Evolutionary conservation across 2,797 vertebrate genomes (phyloP).

Genomic region (Carduelis carduelis): DNA sequence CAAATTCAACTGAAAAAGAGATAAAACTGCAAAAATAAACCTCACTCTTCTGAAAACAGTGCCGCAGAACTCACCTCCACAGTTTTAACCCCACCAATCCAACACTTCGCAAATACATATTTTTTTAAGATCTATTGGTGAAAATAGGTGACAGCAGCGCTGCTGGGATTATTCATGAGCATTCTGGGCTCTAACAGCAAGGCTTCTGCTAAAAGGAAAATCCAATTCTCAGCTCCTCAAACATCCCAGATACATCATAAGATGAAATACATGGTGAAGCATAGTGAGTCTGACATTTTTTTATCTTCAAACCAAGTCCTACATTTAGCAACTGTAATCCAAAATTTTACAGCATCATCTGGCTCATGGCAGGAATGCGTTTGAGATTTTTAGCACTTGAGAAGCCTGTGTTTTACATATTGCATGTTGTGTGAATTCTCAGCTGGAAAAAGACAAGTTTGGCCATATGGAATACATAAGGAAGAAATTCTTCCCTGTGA

Average conservation of each 20-base stretch:
- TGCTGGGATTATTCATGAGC: rapidly evolving
- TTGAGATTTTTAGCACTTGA: neutral
- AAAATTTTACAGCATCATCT: neutral
- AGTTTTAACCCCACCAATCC: neutral
- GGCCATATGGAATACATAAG: neutral
- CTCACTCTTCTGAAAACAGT: neutral
- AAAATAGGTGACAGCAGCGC: neutral
- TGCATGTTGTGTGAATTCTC: neutral
- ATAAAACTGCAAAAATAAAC: neutral
- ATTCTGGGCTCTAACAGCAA: neutral
- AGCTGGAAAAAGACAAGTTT: neutral
- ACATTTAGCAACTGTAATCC: neutral
- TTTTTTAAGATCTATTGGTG: neutral
- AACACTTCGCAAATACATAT: rapidly evolving
- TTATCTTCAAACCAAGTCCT: neutral
- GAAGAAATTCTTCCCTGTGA: neutral
- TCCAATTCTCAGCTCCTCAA: neutral
- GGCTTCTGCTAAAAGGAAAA: neutral
- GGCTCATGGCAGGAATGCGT: neutral
- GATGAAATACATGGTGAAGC: neutral
- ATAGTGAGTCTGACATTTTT: neutral
- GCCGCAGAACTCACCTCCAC: rapidly evolving
- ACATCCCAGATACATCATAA: neutral
- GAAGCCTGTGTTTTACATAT: neutral
- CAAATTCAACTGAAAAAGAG: neutral